These are phyloP conservation scores for Poeciliopsis retropinna DNA, from an alignment of 2,113 vertebrate genomes.

Conservation along the genomic window DNA sequence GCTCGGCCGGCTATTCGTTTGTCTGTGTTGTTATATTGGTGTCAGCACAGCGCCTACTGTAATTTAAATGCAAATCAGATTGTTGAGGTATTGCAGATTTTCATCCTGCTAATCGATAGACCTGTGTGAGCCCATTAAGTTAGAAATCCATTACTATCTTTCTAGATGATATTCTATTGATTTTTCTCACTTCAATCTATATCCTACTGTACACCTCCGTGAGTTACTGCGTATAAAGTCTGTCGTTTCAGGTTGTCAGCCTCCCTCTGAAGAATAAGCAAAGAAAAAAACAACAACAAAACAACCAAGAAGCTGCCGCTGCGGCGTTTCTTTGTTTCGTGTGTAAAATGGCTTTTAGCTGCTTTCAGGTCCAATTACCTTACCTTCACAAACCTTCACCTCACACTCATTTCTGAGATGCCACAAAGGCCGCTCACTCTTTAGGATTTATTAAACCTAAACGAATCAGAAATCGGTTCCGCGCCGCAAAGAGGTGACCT, in stretches of 20 bases:
- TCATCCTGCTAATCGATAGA: constrained; percentile 77
- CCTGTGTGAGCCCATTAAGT: constrained; percentile 74
- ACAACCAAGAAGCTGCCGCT: constrained; percentile 47
- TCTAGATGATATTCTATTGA: constrained; percentile 78
- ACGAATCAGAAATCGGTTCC: constrained; percentile 43
- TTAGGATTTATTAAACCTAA: constrained; percentile 64
- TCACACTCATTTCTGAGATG: constrained; percentile 36
- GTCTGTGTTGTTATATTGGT: constrained; percentile 73
- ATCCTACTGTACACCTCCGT: constrained; percentile 61
- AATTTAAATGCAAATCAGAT: constrained; percentile 80
- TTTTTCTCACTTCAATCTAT: constrained; percentile 55
- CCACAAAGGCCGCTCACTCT: constrained; percentile 60
- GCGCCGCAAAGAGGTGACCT: constrained; percentile 45
- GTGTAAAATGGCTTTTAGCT: constrained; percentile 56
- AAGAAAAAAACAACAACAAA: constrained; percentile 37
- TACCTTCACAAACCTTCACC: constrained; percentile 1
- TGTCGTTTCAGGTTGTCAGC: constrained; percentile 41
- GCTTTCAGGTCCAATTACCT: constrained; percentile 59
- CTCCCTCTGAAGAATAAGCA: constrained; percentile 16
- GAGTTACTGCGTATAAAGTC: constrained; percentile 75
- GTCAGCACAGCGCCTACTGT: constrained; percentile 61
- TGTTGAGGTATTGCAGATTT: constrained; percentile 75
- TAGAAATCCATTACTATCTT: constrained; percentile 80
- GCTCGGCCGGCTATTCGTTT: constrained; percentile 31
- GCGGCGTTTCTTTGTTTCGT: constrained; percentile 71